Evolutionary conservation across 2,797 vertebrate species (phyloP).

Genomic region (Rallus crepitans): DNA sequence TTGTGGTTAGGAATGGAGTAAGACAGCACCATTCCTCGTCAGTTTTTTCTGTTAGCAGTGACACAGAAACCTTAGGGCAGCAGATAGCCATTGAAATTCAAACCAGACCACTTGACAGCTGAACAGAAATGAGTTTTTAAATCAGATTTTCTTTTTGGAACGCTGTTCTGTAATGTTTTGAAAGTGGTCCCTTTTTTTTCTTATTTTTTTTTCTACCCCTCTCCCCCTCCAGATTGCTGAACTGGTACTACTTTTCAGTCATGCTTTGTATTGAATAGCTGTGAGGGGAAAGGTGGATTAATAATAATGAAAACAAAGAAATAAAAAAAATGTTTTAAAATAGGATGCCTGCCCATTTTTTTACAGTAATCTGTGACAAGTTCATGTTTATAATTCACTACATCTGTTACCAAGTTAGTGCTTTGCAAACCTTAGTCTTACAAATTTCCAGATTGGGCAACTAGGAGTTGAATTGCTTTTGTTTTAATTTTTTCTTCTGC

Average conservation of each 20-base stretch:
- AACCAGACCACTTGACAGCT: not conserved
- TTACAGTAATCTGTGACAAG: not conserved
- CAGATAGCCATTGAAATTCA: not conserved
- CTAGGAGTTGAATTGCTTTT: constrained; percentile 18
- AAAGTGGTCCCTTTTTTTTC: not conserved
- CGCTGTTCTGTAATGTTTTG: not conserved
- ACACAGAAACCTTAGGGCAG: not conserved
- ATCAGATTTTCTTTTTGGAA: constrained; percentile 13
- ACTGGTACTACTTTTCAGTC: not conserved
- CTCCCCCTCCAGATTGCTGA: not conserved
- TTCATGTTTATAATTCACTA: constrained; percentile 20
- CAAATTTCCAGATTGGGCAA: not conserved
- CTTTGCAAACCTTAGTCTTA: constrained; percentile 15
- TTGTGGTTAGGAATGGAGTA: not conserved
- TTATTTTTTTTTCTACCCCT: not conserved
- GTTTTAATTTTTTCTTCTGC: constrained; percentile 17
- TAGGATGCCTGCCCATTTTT: not conserved
- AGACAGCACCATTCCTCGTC: not conserved
- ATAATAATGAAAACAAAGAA: not conserved
- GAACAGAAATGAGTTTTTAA: not conserved
- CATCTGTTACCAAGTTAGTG: not conserved
- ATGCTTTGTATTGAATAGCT: not conserved
- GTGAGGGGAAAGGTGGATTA: not conserved
- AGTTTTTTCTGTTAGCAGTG: not conserved
- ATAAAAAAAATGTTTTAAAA: not conserved